Percentiles rank a stretch among this genome's conserved stretches.
These are phyloP conservation scores for Drosophila subquinaria DNA, from an alignment of 2,888 invertebrate genomes.

Conservation along the genomic window DNA sequence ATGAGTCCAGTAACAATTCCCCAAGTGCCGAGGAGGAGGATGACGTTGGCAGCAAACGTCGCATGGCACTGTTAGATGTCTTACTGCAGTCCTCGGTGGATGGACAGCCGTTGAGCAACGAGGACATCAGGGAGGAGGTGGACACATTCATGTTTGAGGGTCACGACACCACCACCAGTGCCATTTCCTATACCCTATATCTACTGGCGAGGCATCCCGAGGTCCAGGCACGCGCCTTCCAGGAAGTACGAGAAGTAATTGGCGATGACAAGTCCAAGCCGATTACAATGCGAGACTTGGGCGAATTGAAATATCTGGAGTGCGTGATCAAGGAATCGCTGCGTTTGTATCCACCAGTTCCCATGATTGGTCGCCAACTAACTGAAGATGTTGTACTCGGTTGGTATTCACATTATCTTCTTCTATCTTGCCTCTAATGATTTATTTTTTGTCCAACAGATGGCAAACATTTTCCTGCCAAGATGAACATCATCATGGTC, in stretches of 20 bases:
- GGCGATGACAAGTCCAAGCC: constrained; percentile 72
- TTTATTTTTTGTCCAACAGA: constrained; percentile 52
- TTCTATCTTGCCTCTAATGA: not conserved
- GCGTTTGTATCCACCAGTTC: constrained; percentile 89
- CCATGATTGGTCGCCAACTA: constrained; percentile 87
- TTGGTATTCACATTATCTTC: no score
- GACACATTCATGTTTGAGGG: constrained; percentile 89
- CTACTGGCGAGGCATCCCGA: constrained; percentile 80
- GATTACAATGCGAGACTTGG: constrained; percentile 70
- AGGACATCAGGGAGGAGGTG: constrained; percentile 89
- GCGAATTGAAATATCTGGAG: constrained; percentile 86
- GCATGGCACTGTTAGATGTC: constrained; percentile 89
- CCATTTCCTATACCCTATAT: constrained; percentile 79
- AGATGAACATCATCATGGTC: constrained; percentile 69
- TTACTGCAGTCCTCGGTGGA: constrained; percentile 88
- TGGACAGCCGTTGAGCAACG: constrained; percentile 87
- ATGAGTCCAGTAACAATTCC: constrained; percentile 35
- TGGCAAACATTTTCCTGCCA: constrained; percentile 78
- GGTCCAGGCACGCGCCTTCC: constrained; percentile 76
- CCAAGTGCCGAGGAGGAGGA: constrained; percentile 48
- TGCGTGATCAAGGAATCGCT: constrained; percentile 89
- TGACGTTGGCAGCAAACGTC: constrained; percentile 87
- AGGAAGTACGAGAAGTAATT: constrained; percentile 79
- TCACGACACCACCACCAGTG: constrained; percentile 84
- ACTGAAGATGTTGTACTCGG: constrained; percentile 85